phyloP scores from a whole-genome alignment of 2,113 vertebrate species.

The Toxostoma redivivum region DNA sequence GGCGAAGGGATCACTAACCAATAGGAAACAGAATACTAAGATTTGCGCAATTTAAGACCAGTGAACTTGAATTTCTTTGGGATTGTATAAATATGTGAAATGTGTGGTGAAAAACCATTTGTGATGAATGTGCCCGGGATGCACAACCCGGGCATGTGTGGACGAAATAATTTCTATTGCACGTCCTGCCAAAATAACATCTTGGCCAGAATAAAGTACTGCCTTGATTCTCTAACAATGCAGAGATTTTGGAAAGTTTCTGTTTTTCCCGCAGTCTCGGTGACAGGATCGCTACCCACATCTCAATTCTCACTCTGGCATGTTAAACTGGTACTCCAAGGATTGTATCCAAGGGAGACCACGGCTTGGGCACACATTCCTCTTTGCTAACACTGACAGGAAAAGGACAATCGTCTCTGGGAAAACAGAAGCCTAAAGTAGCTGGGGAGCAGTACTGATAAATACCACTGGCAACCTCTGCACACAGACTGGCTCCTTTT shows the following conservation, averaged over 20 bases:
- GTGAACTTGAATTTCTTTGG: neutral
- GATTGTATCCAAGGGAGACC: neutral
- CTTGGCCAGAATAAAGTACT: neutral
- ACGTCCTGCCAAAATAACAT: neutral
- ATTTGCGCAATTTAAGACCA: neutral
- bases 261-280: neutral
- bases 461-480: too few relatives aligned
- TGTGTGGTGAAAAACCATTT: neutral
- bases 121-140: neutral
- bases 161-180: neutral
- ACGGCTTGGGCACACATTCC: neutral
- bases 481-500: neutral
- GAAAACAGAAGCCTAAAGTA: neutral
- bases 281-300: neutral
- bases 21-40: neutral
- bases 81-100: neutral
- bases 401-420: neutral
- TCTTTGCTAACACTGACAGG: neutral
- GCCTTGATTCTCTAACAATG: neutral
- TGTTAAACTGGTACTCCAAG: neutral
- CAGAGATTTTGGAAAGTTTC: neutral
- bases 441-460: neutral
- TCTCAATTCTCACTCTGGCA: neutral
- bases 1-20: neutral
- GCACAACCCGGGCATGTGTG: too few relatives aligned